Evolutionary conservation across 2,113 vertebrate genomes (phyloP), one percentile per base, ranked within the genome.

Genomic region (Pachycephala philippinensis): DNA sequence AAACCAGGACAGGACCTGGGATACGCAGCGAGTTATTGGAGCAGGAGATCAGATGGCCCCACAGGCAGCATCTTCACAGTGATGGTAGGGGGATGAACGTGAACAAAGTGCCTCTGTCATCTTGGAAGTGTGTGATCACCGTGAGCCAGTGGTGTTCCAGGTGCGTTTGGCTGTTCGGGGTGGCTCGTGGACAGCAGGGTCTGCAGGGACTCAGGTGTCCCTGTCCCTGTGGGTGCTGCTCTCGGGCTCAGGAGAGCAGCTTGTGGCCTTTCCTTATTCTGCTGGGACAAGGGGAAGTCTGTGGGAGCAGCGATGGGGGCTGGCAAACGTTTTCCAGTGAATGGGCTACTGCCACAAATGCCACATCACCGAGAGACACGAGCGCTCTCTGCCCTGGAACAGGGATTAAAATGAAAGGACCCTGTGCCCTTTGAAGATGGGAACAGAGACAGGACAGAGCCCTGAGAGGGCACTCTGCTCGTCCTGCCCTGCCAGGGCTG

Each of bases 351-450:
- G 82, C 71, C 11, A 12, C 85, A 37, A 22, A 5, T 21, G 84
- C 88, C 57, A 0, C 4, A 15, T 71, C 63, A 17, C 26, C 2
- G 4, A 37, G 53, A 75, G 75, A 28, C 66, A 7, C 0, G 11
- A 42, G 78, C 1, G 59, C 35, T 23, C 61, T 50, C 21, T 80
- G 22, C 50, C 61, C 82, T 45, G 26, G 61, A 45, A 2, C 31
- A 4, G 56, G 81, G 10, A 11, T 66, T 31, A 2, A 23, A 49
- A 6, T 10, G 47, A 7, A 42, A 50, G 70, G 27, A 19, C 57
- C 0, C 0, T 1, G 42, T 61, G 56, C 15, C 33, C 65, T 72
- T 54, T 39, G 70, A 39, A 60, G 64, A 2, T 35, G 33, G 54
- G 35, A 3, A 23, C 64, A 63, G 57, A 39, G 68, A 8, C 31